Conservation (phyloP, 2,888 invertebrate genomes). For the Meghimatium bilineatum region DNA sequence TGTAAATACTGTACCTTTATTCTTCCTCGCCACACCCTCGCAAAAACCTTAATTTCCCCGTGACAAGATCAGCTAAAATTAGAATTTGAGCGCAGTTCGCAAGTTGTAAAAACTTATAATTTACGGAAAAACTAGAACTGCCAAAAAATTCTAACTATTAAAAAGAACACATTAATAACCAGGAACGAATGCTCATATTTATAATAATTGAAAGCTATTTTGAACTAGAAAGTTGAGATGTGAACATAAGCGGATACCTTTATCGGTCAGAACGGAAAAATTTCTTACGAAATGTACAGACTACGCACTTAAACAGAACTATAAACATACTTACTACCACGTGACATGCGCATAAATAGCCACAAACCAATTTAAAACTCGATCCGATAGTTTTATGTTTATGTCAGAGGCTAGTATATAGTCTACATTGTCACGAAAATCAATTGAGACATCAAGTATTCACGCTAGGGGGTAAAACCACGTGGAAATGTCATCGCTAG, state of each 20-base stretch:
- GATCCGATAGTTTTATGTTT: neutral
- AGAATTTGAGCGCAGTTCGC: neutral
- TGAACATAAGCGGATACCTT: neutral
- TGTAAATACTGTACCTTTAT: no score
- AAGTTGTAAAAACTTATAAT: neutral
- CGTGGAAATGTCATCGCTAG: constrained; percentile 1
- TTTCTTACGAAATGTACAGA: neutral
- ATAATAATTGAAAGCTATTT: neutral
- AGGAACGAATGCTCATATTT: no score
- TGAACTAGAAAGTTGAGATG: neutral
- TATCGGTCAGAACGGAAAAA: neutral
- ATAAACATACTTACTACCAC: neutral
- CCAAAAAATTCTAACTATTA: no score
- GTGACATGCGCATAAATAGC: constrained; percentile 8
- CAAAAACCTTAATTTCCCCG: no score
- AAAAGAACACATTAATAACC: no score
- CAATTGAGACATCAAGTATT: neutral
- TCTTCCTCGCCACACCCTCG: no score
- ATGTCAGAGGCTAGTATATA: neutral
- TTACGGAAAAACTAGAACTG: no score
- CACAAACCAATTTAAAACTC: neutral
- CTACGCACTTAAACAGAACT: neutral
- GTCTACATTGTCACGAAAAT: constrained; percentile 1
- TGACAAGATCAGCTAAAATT: no score
- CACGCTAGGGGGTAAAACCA: neutral